These are phyloP conservation scores for Procavia capensis DNA, from an alignment of 2,113 vertebrate genomes.

Conservation along the genomic window DNA sequence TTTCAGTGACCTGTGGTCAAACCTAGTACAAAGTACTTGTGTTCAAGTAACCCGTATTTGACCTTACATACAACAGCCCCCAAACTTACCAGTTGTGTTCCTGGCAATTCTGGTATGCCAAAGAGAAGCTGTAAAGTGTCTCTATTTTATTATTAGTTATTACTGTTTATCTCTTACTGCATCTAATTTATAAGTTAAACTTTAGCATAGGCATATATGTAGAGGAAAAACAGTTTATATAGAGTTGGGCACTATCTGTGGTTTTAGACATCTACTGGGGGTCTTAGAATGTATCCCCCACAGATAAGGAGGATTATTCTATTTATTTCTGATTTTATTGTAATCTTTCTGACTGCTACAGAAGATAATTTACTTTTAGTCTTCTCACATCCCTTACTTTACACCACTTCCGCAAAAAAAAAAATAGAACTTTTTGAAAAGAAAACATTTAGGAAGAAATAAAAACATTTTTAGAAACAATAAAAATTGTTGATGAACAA, in stretches of 20 bases:
- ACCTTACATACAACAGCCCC: not conserved
- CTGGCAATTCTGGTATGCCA: not conserved
- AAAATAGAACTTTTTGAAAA: not conserved
- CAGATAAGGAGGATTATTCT: not conserved
- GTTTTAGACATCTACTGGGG: too few species aligned
- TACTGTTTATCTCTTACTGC: too few species aligned
- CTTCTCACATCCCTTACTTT: not conserved
- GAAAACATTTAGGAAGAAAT: not conserved
- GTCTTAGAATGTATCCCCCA: too few species aligned
- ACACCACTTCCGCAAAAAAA: not conserved
- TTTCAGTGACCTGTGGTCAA: too few species aligned
- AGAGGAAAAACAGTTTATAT: too few species aligned
- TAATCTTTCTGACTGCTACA: not conserved
- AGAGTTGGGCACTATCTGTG: too few species aligned
- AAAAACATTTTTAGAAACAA: not conserved
- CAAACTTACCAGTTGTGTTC: not conserved
- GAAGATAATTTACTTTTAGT: slow-evolving; percentile 18
- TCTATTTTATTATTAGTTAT: too few species aligned
- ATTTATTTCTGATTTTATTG: not conserved
- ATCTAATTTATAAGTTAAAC: too few species aligned
- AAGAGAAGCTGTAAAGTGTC: too few species aligned
- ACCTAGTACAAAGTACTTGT: too few species aligned
- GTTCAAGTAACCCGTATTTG: not conserved
- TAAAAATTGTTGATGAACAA: slow-evolving; percentile 16
- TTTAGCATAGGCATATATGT: too few species aligned